phyloP scores from a whole-genome alignment of 2,797 vertebrate genomes.

The Arrhamphus sclerolepis region DNA sequence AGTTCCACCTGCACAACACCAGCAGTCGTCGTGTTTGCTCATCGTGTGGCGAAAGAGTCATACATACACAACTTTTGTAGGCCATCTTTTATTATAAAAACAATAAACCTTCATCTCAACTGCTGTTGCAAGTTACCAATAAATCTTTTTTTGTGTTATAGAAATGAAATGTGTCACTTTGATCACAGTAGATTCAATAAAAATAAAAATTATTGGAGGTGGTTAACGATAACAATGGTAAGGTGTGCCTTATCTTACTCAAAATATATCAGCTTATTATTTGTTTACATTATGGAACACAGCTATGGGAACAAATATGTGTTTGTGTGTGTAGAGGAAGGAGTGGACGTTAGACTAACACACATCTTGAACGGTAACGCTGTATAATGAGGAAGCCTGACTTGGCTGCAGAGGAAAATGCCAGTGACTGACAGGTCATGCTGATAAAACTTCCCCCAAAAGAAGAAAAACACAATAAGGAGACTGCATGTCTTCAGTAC shows the following conservation, averaged over 20 bases:
- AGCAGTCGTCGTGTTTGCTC: no score
- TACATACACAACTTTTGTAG: conserved; percentile 27
- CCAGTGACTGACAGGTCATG: conserved; percentile 82
- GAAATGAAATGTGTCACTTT: conserved; percentile 91
- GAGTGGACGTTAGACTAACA: conserved; percentile 77
- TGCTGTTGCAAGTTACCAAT: conserved; percentile 90
- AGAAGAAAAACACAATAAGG: conserved; percentile 1
- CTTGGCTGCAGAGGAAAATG: conserved; percentile 52
- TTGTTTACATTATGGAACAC: conserved; percentile 80
- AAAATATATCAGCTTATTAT: conserved; percentile 86
- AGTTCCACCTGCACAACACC: not conserved
- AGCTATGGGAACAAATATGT: conserved; percentile 47
- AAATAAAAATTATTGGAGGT: conserved; percentile 95
- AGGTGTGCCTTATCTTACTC: conserved; percentile 83
- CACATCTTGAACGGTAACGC: conserved; percentile 52
- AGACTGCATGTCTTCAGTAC: conserved; percentile 14
- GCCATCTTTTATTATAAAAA: conserved; percentile 85
- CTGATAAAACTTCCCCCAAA: conserved; percentile 68
- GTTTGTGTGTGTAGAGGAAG: conserved; percentile 14
- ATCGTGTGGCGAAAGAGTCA: not conserved
- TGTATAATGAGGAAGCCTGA: conserved; percentile 15
- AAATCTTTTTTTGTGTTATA: conserved; percentile 76
- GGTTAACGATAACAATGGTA: conserved; percentile 88
- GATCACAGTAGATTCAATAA: conserved; percentile 90
- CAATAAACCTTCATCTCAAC: conserved; percentile 87